Base-by-base conservation (phyloP, 2,797 vertebrate species). In the Amblyopsis hoosieri region DNA sequence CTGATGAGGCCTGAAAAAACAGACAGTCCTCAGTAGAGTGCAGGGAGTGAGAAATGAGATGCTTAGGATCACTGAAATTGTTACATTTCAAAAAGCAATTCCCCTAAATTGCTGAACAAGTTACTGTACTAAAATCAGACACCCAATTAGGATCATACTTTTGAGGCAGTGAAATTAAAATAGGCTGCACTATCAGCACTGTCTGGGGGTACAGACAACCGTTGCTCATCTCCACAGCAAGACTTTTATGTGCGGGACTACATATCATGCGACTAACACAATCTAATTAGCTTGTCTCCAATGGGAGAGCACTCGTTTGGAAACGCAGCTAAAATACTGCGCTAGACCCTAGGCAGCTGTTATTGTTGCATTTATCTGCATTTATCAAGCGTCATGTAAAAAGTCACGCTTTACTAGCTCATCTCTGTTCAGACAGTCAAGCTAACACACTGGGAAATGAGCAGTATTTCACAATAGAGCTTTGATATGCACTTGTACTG, bases 361-460 rank as follows among this genome's bases (percentile, higher is more conserved):
- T 88, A 83, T 85, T 89, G 85, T 88, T 68, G 77, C 81, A 67
- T 89, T 87, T 89, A 87, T 89, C 82, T 78, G 83, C 84, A 80
- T 84, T 81, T 80, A 88, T 90, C 79, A 85, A 85, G 84, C 87
- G 83, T 72, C 75, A 78, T 81, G 74, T 72, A 84, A 86, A 83
- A 84, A 80, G 69, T 81, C 78, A 84, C 77, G 57, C 69, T 71
- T 69, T 71, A 87, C 82, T 80, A 81, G 83, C 87, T 91, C 86
- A 87, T 86, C 82, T 83, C 72, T 86, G 86, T 87, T 89, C 85
- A 88, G 85, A 86, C 88, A 87, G 85, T 84, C 68, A 29, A 29
- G 86, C 86, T 90, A 90, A 90, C 88, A 90, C 78, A 56, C 85
- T 89, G 88, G 89, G 87, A 90, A 92, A 91, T 90, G 86, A 91